Evolutionary conservation across 2,888 invertebrate species (phyloP).

Genomic region (Hydropsyche betteni): DNA sequence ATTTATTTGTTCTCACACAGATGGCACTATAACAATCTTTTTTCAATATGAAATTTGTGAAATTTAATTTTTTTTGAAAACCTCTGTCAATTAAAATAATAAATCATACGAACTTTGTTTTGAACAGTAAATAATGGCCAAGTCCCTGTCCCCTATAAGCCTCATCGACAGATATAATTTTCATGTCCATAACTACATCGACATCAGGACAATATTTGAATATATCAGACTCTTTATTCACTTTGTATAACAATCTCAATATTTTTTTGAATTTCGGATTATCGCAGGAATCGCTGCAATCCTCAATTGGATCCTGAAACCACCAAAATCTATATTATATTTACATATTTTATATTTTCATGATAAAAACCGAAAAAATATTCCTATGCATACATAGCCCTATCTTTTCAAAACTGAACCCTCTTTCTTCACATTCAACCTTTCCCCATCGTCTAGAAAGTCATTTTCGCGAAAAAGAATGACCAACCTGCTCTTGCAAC

Average conservation of each 20-base stretch:
- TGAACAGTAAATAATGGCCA: constrained; percentile 20
- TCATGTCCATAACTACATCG: constrained; percentile 68
- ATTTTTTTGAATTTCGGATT: constrained; percentile 74
- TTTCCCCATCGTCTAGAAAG: background rate
- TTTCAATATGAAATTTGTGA: no score
- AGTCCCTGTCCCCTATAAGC: constrained; percentile 71
- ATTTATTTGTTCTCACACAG: no score
- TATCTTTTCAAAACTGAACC: background rate
- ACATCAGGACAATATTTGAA: constrained; percentile 68
- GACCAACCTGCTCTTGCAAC: background rate
- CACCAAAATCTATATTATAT: constrained; percentile 54
- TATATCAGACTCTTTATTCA: constrained; percentile 67
- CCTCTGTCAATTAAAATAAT: background rate
- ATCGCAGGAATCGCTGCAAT: constrained; percentile 63
- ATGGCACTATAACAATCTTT: no score
- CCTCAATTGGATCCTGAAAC: constrained; percentile 57
- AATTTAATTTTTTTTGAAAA: no score
- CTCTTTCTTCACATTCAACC: background rate
- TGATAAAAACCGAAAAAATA: no score
- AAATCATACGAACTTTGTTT: constrained; percentile 18
- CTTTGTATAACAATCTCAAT: constrained; percentile 66
- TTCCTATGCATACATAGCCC: background rate
- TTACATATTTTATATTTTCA: no score
- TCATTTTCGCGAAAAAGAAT: background rate
- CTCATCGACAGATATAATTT: constrained; percentile 73